Base-by-base conservation (phyloP, 2,888 invertebrate genomes). In the Leucozona laternaria region DNA sequence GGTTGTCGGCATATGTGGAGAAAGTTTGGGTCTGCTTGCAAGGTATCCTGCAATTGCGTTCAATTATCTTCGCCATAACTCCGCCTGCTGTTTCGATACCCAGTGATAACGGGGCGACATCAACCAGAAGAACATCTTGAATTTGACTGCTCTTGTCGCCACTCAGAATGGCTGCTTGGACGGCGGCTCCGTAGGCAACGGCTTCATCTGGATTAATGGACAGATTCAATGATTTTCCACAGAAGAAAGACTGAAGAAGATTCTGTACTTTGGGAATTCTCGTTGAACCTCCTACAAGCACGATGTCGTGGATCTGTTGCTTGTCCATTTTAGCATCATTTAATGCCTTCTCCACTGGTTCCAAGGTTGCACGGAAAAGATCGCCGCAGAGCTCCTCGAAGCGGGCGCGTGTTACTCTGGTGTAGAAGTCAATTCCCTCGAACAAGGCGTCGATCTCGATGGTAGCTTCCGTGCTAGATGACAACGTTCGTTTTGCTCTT, bases 11-110 rank as follows among this genome's bases (percentile, higher is more conserved):
- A 90, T 96, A 97, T 0, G 97, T 97, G 57, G 96, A 95, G 93
- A 97, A 97, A 0, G 94, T 95, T 90, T 96, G 95, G 0, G 94
- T 93, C 91, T 96, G 95, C 90, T 95, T 96, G 93, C 95, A 95
- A 0, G 96, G 96, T 89, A 96, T 96, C 89, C 95, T 93, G 25
- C 93, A 93, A 92, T 96, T 96, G 89, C 96, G 93, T 89, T 96
- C 96, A 81, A 96, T 93, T 77, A 96, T 94, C 90, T 95, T 96
- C 4, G 95, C 94, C 96, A 96, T 96, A 1, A 96, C 96, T 17
- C 96, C 96, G n/a, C 96, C 96, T 25, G 96, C 96, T 4, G 96
- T 96, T 91, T 97, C 97, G 83, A 96, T 96, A 53, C 96, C 96
- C 66, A 96, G 93, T 0, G 96, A 96, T n/a, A 96, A 92, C 89